These are phyloP conservation scores for Ictalurus punctatus DNA, from an alignment of 2,113 vertebrate genomes.

Conservation along the genomic window DNA sequence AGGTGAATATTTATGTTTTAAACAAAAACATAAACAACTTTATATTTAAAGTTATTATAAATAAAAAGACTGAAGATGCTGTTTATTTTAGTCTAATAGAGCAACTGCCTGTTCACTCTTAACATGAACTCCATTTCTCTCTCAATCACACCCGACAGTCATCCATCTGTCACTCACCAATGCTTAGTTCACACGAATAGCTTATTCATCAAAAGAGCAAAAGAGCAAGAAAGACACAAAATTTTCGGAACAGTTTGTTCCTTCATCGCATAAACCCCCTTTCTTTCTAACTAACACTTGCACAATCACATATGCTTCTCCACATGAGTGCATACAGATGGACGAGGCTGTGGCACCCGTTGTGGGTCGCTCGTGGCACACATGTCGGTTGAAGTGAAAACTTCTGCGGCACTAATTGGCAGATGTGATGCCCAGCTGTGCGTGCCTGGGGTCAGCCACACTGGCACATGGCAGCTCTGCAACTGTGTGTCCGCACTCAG, in stretches of 20 bases:
- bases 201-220: background rate
- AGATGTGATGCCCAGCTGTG: constrained; percentile 60
- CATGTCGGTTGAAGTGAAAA: constrained; percentile 44
- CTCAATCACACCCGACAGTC: background rate
- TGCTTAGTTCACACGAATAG: background rate
- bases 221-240: background rate
- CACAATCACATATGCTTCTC: constrained; percentile 32
- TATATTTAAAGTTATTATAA: background rate
- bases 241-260: background rate
- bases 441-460: constrained; percentile 34
- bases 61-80: background rate
- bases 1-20: background rate
- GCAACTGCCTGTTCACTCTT: background rate
- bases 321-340: constrained; percentile 34
- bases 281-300: constrained; percentile 32
- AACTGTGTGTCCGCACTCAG: constrained; percentile 34
- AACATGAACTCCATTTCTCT: background rate
- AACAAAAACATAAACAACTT: no score
- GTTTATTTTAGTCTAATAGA: background rate
- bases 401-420: constrained; percentile 50
- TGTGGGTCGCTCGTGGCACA: constrained; percentile 42
- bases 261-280: background rate
- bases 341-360: constrained; percentile 42
- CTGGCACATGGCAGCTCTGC: constrained; percentile 42
- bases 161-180: background rate